Conservation (phyloP, 2,797 vertebrate species). For the Peromyscus attwateri region DNA sequence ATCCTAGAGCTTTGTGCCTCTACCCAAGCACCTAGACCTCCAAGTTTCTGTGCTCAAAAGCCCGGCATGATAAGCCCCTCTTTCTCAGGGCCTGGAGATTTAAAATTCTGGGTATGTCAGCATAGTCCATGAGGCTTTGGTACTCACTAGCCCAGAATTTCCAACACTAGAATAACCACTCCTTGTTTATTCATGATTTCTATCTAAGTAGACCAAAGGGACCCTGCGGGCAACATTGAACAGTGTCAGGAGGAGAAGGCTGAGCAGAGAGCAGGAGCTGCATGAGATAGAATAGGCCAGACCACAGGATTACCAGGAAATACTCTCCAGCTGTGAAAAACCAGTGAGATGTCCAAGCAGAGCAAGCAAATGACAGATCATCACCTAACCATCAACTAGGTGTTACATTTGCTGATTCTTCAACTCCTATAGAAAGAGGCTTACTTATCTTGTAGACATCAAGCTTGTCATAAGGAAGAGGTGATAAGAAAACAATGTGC, state of each 20-base stretch:
- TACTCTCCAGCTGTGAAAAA: not conserved
- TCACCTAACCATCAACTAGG: not conserved
- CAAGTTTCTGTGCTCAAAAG: not conserved
- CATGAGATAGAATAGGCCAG: not conserved
- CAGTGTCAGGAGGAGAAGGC: not conserved
- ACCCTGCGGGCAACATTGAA: not conserved
- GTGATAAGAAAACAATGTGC: not conserved
- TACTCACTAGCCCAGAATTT: not conserved
- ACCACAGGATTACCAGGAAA: not conserved
- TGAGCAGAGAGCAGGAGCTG: not conserved
- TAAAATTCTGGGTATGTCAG: not conserved
- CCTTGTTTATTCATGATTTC: not conserved
- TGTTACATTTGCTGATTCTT: not conserved
- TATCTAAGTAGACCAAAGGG: not conserved
- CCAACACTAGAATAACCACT: not conserved
- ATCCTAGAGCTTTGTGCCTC: not conserved
- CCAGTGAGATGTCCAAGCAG: not conserved
- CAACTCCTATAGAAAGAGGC: not conserved
- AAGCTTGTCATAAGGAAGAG: not conserved
- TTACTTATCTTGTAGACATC: not conserved
- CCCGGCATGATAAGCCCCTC: not conserved
- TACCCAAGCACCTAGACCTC: not conserved
- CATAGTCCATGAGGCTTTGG: not conserved
- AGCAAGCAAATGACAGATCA: conserved; percentile 6
- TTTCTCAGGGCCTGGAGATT: not conserved